Base-by-base conservation (phyloP, 2,113 vertebrate species). In the Eupsittula cactorum region DNA sequence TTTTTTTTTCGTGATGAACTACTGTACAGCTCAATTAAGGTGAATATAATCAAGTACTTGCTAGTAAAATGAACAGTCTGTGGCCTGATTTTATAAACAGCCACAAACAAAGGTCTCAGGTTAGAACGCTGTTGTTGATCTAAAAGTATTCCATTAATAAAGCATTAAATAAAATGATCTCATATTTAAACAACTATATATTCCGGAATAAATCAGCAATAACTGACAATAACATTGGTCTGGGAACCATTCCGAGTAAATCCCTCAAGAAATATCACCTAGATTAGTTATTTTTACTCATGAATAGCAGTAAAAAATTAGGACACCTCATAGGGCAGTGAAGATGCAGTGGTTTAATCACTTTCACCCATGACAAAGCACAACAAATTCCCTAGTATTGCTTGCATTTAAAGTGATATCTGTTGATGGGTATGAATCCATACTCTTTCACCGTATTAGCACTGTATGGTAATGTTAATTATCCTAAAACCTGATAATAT, bases 311-410 rank as follows among this genome's bases (percentile, higher is more conserved):
- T 33, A 68, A 77, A 69, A 55, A 46, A 53, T 60, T 59, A 87
- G 63, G 47, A 89, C 52, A 37, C 31, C 10, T 68, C 69, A 68
- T 25, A 49, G 67, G 31, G 16, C 60, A 49, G 41, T 70, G 70
- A 90, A 92, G 64, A 82, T 10, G n/a, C 31, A 33, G 60, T 42
- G 31, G 15, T 35, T 16, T 63, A 93, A 93, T n/a, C 44, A 37
- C 57, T 62, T 85, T 64, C 74, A 65, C 33, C 52, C 7, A 3
- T 59, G 55, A 88, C 50, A 90, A 33, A 63, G 28, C 42, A 69
- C 28, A 46, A 70, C 0, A 0, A 28, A 47, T 37, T 42, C 62
- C 14, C 21, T 47, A 8, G 7, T 10, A 27, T 31, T 57, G 25
- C 49, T 82, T 67, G 18, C 35, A 52, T 71, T 90, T 74, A 19